Percentiles rank a stretch among this genome's conserved stretches.
Conservation (phyloP, 2,797 vertebrate genomes). For the Meriones psammophilus region DNA sequence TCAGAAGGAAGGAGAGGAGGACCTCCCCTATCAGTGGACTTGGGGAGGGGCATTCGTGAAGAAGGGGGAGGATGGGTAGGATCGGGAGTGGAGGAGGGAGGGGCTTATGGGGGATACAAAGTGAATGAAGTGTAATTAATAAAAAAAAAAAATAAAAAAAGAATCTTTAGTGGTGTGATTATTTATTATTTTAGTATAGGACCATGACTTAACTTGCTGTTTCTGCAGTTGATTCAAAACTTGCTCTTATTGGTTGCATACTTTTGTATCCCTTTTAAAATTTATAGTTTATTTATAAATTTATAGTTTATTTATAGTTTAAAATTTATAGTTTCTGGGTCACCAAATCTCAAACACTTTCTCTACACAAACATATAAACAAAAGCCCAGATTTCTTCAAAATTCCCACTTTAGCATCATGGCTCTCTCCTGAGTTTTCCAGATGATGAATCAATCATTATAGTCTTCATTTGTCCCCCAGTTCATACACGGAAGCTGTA, state of each 20-base stretch:
- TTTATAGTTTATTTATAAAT: not conserved
- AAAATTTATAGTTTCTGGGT: not conserved
- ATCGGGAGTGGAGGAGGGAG: too few relatives aligned
- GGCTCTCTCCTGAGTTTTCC: not conserved
- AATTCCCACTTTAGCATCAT: not conserved
- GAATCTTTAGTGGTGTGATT: not conserved
- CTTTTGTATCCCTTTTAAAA: not conserved
- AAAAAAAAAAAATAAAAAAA: too few relatives aligned
- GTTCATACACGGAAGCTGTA: not conserved
- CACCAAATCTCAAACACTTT: not conserved
- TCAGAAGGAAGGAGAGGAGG: too few relatives aligned
- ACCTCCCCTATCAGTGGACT: too few relatives aligned
- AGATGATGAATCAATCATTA: conserved; percentile 8
- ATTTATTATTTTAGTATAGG: not conserved
- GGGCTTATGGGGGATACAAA: too few relatives aligned
- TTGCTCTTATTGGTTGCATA: not conserved
- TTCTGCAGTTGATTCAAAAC: not conserved
- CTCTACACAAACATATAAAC: not conserved
- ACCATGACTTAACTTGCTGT: not conserved
- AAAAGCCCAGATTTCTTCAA: not conserved
- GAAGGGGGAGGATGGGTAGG: too few relatives aligned
- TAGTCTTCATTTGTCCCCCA: not conserved
- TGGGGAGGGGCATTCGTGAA: too few relatives aligned
- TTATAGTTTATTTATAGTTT: too few relatives aligned
- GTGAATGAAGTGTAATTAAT: too few relatives aligned